phyloP scores from a whole-genome alignment of 1,140 invertebrate species.

The Hetaerina americana region DNA sequence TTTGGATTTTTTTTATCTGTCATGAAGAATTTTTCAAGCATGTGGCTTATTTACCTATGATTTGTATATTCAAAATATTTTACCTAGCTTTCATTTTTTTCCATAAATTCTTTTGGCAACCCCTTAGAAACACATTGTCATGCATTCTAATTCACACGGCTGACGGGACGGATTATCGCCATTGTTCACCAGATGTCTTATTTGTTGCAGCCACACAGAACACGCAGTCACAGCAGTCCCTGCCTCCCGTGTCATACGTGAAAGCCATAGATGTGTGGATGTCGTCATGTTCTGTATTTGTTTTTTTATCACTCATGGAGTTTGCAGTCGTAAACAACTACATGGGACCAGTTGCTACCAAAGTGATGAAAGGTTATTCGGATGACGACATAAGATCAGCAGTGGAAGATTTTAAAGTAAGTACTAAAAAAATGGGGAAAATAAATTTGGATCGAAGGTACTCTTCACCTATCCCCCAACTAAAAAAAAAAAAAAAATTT shows the following conservation, averaged over 20 bases:
- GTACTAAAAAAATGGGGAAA: too few relatives aligned
- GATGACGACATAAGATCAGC: constrained; percentile 60
- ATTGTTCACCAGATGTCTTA: background rate
- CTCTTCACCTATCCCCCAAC: too few relatives aligned
- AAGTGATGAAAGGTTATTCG: constrained; percentile 80
- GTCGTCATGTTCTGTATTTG: constrained; percentile 84
- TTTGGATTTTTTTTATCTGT: too few relatives aligned
- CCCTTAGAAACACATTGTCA: background rate
- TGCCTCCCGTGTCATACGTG: constrained; percentile 79
- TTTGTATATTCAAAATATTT: too few relatives aligned
- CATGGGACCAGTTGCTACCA: constrained; percentile 75
- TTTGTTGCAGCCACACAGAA: constrained; percentile 63
- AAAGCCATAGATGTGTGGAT: constrained; percentile 90
- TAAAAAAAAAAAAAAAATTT: too few relatives aligned
- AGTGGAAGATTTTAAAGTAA: constrained; percentile 60
- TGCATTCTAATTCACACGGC: background rate
- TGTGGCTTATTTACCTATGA: too few relatives aligned
- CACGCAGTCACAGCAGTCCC: constrained; percentile 77
- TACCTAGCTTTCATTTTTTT: constrained; percentile 6
- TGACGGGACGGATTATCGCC: constrained; percentile 6
- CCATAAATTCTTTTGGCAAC: background rate
- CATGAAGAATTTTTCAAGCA: too few relatives aligned
- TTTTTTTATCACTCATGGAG: constrained; percentile 84
- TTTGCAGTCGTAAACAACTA: constrained; percentile 86
- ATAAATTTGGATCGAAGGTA: too few relatives aligned